Base-by-base conservation (phyloP, 2,797 vertebrate species). In the Sebastes trivittatus region DNA sequence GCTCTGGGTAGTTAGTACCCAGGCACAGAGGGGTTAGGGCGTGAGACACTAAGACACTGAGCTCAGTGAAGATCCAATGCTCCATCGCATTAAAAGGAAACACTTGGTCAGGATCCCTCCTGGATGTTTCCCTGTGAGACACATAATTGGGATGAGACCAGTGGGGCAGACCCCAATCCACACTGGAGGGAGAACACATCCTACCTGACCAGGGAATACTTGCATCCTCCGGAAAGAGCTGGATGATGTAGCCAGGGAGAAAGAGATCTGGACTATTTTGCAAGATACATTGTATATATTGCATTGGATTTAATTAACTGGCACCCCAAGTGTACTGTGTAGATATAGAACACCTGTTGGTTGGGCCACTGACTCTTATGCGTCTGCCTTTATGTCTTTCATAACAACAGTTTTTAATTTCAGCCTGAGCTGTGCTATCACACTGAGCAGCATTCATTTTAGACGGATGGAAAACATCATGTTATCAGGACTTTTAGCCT, bases 401-500 rank as follows among this genome's bases (percentile, higher is more conserved):
- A 81, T 83, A 87, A 83, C 32, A 77, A 74, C 18, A 66, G 13
- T 79, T 84, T 88, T 87, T 87, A 79, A 88, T 89, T 87, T 77
- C 77, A 83, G 72, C 25, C 72, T 38, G 38, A 81, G 75, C 81
- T 70, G 58, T 20, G 66, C 82, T 81, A 87, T 84, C 84, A 86
- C 77, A 83, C 69, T 46, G 55, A 87, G 86, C 85, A 73, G 83
- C 81, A 80, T 90, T 92, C 2, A 87, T 87, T 88, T 85, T 85
- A 84, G 82, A 81, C 32, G 25, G 72, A 78, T 75, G 77, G 78
- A 87, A 90, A 90, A 87, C 85, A 83, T 81, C 25, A 61, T 74
- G 85, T 90, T 92, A 91, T 93, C 87, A 77, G 82, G 80, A 89
- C 86, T 87, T 89, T 86, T 89, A 87, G 90, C 88, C 83, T 88